Evolutionary conservation across 1,140 invertebrate species (phyloP), one percentile per base, ranked within the genome.

Genomic region (Aphaenogaster rudis): DNA sequence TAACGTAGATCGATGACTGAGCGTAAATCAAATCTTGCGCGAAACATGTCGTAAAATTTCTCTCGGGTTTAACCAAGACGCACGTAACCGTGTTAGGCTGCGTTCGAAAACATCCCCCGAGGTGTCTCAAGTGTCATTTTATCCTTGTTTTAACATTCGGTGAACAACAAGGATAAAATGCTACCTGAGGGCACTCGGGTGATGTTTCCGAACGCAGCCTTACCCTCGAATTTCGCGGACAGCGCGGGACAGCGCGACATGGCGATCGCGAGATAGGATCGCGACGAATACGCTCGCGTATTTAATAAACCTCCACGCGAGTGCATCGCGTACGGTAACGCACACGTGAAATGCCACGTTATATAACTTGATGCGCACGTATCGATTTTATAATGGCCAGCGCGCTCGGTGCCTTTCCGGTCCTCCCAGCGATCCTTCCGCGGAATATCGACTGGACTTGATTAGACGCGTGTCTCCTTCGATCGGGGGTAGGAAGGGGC

Each of bases 351-450:
- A 74, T 72, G 52, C 11, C 66, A 48, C 69, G 54, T 76, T 84
- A 76, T 74, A 74, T 84, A 84, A 84, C 69, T 74, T 61, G 54
- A 82, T 72, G 54, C n/a, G 66, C 21, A 72, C 52, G 21, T 89
- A 90, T 87, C 84, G 88, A 87, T 54, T 87, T 84, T 61, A 50
- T 76, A 84, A 84, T 67, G 63, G 59, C 69, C 59, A 48, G 28
- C 77, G 61, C 57, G 80, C 74, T 81, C 54, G 88, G 61, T 67
- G 63, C 50, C 72, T 21, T 52, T 61, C 69, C 9, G 52, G 61
- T 66, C 76, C 80, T 67, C 77, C 71, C 52, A 45, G 33, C 67
- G 48, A 86, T 81, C 82, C 39, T 67, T 28, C 6, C 57, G 69
- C n/a, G 45, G 4, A 7, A 61, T 72, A 61, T 72, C 57, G 66